Evolutionary conservation across 2,113 vertebrate species (phyloP), one percentile per base, ranked within the genome.

Genomic region (Nesogale talazaci): DNA sequence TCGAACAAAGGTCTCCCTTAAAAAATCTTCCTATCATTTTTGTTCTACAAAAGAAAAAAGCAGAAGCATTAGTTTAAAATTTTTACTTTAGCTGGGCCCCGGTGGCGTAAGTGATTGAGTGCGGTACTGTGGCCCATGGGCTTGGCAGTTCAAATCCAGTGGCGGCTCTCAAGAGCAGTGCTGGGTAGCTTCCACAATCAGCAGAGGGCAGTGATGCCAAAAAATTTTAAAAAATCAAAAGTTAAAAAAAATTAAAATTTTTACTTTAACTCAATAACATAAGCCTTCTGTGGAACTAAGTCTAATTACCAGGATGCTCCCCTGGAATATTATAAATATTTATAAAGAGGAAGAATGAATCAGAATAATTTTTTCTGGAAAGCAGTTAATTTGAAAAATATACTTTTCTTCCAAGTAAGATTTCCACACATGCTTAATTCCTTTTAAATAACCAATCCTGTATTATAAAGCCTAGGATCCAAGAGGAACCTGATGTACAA

Each of bases 301-400:
- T 93, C 86, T 92, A 95, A 92, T 91, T 95, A 95, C 42, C 80
- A 57, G 31, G 63, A 75, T 25, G 89, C 61, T 61, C 81, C 70
- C 65, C 83, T 63, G 86, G 81, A 38, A 38, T 1, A n/a, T n/a
- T n/a, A n/a, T n/a, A n/a, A n/a, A n/a, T n/a, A n/a, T n/a, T n/a
- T n/a, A n/a, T n/a, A n/a, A 82, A 46, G 27, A 86, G 61, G 38
- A n/a, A 14, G 16, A 95, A 96, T 93, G 89, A 95, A 95, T 94
- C 92, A 89, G 96, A 95, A 72, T 76, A 85, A 94, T 89, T 89
- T 93, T 91, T 94, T 95, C 93, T 94, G 27, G 46, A 87, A 85
- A 93, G 81, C 61, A 89, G 46, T 77, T 94, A 78, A 95, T 85
- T 84, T 95, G 52, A 61, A 85, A 85, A 95, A 89, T 67, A 52